phyloP scores from a whole-genome alignment of 2,113 vertebrate genomes.

The Lipophrys pholis region DNA sequence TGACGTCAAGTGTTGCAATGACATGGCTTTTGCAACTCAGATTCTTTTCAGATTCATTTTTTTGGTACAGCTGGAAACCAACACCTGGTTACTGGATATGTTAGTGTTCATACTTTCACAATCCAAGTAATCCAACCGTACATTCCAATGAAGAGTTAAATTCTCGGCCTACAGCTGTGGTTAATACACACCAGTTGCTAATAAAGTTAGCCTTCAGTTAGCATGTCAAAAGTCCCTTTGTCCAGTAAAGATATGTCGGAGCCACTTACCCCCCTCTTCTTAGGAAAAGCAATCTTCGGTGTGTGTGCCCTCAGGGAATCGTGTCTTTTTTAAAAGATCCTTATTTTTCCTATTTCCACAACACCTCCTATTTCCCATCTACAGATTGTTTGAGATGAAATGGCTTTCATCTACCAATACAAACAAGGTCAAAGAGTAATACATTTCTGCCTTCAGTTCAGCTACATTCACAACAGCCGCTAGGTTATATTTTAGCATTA shows the following conservation, averaged over 20 bases:
- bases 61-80: too few relatives aligned
- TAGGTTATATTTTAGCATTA: conserved; percentile 21
- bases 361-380: conserved; percentile 39
- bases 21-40: too few relatives aligned
- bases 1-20: too few relatives aligned
- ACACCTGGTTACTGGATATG: too few relatives aligned
- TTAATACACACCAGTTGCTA: neutral
- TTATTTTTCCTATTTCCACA: conserved; percentile 59
- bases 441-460: conserved; percentile 48
- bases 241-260: neutral
- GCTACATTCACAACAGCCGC: conserved; percentile 23
- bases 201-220: conserved; percentile 16
- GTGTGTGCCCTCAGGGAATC: conserved; percentile 3
- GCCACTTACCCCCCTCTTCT: neutral
- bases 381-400: conserved; percentile 50
- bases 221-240: neutral
- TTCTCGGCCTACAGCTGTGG: too few relatives aligned
- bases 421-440: conserved; percentile 66
- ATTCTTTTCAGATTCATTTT: too few relatives aligned
- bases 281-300: conserved; percentile 12
- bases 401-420: conserved; percentile 55
- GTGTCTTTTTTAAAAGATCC: conserved; percentile 52
- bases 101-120: too few relatives aligned
- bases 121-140: too few relatives aligned
- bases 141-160: too few relatives aligned